Base-by-base conservation (phyloP, 2,113 vertebrate genomes). In the Ciconia maguari region DNA sequence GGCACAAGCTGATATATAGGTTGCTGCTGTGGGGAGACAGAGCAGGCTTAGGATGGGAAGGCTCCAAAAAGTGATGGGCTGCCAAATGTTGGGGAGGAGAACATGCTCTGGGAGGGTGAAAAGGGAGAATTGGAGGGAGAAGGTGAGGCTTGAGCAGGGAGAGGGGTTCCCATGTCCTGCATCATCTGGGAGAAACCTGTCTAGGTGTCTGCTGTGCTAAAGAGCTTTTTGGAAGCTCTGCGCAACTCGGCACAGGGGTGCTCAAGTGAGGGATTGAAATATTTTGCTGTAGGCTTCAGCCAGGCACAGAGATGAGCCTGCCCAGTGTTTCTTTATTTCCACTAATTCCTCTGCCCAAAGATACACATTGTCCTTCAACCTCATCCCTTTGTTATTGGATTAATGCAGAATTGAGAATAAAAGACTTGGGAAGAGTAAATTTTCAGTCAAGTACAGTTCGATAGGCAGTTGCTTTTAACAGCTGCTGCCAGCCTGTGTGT, bases 221-320 rank as follows among this genome's bases (percentile, higher is more conserved):
- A 79, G 42, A 54, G 29, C 41, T 51, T 44, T 75, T 64, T 44
- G 32, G 75, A 48, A 85, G 16, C 58, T 58, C 51, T 58, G 24
- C 0, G 0, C 19, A 46, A 8, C 14, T 22, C 6, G 1, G 6
- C 25, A 6, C 15, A 20, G 21, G 38, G 18, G 4, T 44, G 26
- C 13, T 74, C 0, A 1, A 42, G 34, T 34, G 27, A 61, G 16
- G 36, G 20, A 11, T 5, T 49, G 11, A 30, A 22, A 57, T 75
- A 38, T 19, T 57, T 80, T 80, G 30, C 54, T 48, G 30, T 42
- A 46, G 42, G 12, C 32, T 76, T 69, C 55, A 74, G 10, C 26
- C 22, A 36, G 41, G 61, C n/a, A 52, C 12, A 7, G 68, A 52
- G 30, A 14, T 55, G 48, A 57, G 16, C 21, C 64, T 70, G 16